A percentile compares a stretch with the other conserved stretches of the same genome.
Evolutionary conservation across 2,113 vertebrate genomes (phyloP).

Genomic region (Oceanites oceanicus): DNA sequence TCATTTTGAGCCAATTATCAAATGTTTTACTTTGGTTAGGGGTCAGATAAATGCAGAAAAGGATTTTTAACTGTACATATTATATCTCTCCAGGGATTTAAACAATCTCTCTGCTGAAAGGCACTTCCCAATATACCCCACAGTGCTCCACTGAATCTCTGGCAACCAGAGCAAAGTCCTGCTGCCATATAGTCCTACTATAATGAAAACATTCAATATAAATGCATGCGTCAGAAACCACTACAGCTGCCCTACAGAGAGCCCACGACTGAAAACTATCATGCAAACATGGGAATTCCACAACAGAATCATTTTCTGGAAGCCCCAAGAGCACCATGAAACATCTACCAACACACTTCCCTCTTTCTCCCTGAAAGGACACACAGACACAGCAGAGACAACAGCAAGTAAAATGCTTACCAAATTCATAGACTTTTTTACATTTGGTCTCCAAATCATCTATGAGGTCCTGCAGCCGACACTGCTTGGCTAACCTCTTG

Average conservation of each 20-base stretch:
- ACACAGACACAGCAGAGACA: not conserved
- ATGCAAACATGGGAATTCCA: not conserved
- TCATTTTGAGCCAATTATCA: not conserved
- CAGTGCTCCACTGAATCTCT: not conserved
- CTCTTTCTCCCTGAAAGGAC: not conserved
- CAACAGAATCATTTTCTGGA: not conserved
- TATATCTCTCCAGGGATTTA: not conserved
- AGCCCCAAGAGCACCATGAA: not conserved
- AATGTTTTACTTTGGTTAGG: not conserved
- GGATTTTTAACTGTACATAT: not conserved
- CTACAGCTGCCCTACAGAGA: not conserved
- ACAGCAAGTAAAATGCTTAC: slow-evolving; percentile 69
- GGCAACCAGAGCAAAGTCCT: not conserved
- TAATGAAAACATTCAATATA: not conserved
- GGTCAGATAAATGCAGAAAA: not conserved
- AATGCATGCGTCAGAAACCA: not conserved
- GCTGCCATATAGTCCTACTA: not conserved
- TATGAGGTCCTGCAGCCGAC: slow-evolving; percentile 88
- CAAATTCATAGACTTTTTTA: slow-evolving; percentile 92
- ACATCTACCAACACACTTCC: not conserved
- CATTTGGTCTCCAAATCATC: slow-evolving; percentile 90
- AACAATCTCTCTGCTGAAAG: not conserved
- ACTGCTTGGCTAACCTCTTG: slow-evolving; percentile 92
- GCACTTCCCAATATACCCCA: not conserved
- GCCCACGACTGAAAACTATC: not conserved